Evolutionary conservation across 1,140 invertebrate genomes (phyloP).

Genomic region (Zaprionus kolodkinae): DNA sequence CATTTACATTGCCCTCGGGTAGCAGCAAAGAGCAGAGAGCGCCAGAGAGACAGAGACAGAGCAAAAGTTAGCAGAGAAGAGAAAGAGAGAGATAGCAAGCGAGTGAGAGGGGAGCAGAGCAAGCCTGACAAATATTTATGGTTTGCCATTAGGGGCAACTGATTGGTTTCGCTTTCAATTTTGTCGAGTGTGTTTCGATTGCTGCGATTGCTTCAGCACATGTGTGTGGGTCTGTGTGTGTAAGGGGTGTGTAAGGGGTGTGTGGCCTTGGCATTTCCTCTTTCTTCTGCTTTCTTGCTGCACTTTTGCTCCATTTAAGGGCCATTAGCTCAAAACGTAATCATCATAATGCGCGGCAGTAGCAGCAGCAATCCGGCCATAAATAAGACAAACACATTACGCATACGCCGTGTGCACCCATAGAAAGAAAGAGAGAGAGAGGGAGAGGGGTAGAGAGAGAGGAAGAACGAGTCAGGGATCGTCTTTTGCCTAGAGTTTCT

Average conservation of each 20-base stretch:
- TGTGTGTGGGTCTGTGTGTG: constrained; percentile 6
- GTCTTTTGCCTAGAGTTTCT: constrained; percentile 46
- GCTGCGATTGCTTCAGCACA: constrained; percentile 18
- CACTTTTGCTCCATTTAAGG: constrained; percentile 56
- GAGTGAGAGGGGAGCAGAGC: neutral
- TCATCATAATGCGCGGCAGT: constrained; percentile 75
- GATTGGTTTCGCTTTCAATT: constrained; percentile 82
- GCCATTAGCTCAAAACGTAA: constrained; percentile 77
- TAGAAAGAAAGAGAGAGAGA: neutral
- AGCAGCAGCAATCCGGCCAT: constrained; percentile 60
- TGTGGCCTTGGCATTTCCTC: constrained; percentile 60
- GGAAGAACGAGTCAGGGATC: neutral
- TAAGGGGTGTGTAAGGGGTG: constrained; percentile 7
- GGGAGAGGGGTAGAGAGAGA: constrained; percentile 1
- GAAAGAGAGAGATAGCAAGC: too few species aligned
- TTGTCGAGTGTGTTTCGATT: constrained; percentile 57
- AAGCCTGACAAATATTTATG: constrained; percentile 76
- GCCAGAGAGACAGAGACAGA: neutral
- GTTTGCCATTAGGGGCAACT: constrained; percentile 76
- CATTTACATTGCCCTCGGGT: constrained; percentile 25
- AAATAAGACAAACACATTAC: constrained; percentile 80
- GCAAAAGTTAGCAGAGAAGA: too few species aligned
- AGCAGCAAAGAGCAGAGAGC: neutral
- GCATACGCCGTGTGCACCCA: constrained; percentile 61
- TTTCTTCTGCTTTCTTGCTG: constrained; percentile 35